A percentile compares a stretch with the other conserved stretches of the same genome.
These are phyloP conservation scores for Pseudorasbora parva DNA, from an alignment of 2,113 vertebrate genomes.

Conservation along the genomic window DNA sequence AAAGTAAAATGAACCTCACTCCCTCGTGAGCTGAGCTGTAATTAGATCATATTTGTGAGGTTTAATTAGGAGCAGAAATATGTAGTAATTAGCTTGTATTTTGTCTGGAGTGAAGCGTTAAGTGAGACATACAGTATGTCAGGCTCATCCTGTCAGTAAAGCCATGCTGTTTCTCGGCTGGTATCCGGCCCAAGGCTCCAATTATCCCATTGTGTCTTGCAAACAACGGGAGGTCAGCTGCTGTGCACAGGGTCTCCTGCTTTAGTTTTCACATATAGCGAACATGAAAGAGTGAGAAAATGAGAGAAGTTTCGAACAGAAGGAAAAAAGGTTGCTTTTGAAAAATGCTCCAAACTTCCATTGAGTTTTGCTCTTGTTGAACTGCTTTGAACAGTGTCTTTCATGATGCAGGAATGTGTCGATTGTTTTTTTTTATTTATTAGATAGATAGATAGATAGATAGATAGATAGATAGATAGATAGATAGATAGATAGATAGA, in stretches of 20 bases:
- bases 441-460: background rate
- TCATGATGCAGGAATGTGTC: background rate
- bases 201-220: constrained; percentile 62
- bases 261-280: background rate
- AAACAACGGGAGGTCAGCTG: constrained; percentile 29
- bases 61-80: constrained; percentile 68
- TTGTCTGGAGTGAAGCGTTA: constrained; percentile 61
- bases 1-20: constrained; percentile 22
- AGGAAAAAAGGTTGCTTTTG: constrained; percentile 1
- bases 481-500: too few relatives aligned
- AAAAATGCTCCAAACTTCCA: background rate
- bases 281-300: constrained; percentile 6
- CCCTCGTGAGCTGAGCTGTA: constrained; percentile 37
- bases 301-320: background rate
- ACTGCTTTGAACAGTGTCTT: constrained; percentile 2
- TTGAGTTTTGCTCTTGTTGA: background rate
- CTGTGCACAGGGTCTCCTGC: constrained; percentile 21
- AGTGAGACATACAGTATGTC: constrained; percentile 61
- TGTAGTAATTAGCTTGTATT: constrained; percentile 67
- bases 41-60: constrained; percentile 60
- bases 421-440: background rate
- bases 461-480: too few relatives aligned
- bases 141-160: constrained; percentile 55
- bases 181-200: constrained; percentile 62
- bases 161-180: constrained; percentile 38